Conservation (phyloP, 2,888 invertebrate species). For the Anoplius nigerrimus region DNA sequence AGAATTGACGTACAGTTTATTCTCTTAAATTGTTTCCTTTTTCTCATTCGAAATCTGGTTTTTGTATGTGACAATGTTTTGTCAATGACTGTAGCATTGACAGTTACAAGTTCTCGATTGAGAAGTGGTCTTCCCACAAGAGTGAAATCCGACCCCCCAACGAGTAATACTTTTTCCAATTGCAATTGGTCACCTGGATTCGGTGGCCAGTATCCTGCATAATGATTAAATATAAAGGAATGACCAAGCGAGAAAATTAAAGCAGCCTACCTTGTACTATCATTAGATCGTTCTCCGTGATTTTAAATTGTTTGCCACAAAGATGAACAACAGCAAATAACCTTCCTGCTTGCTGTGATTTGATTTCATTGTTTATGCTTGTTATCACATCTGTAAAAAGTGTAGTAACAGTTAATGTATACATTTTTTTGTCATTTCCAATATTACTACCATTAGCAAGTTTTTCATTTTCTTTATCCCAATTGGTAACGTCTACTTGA, state of each 20-base stretch:
- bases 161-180: constrained; percentile 88
- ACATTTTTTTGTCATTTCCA: not conserved
- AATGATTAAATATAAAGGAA: no score
- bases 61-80: constrained; percentile 89
- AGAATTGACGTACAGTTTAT: constrained; percentile 80
- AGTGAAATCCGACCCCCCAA: constrained; percentile 88
- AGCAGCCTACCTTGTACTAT: constrained; percentile 81
- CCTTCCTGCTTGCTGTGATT: constrained; percentile 78
- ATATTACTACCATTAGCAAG: constrained; percentile 51
- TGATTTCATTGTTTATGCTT: constrained; percentile 81
- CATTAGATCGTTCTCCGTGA: constrained; percentile 90
- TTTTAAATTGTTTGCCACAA: constrained; percentile 89
- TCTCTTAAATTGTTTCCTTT: constrained; percentile 86
- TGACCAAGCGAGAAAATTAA: no score
- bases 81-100: constrained; percentile 89
- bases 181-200: constrained; percentile 86
- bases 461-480: constrained; percentile 58
- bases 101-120: constrained; percentile 82
- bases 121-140: constrained; percentile 88
- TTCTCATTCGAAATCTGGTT: constrained; percentile 85
- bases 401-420: no score
- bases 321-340: constrained; percentile 90
- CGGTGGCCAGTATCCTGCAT: constrained; percentile 83
- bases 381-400: constrained; percentile 76
- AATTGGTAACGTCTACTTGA: constrained; percentile 50